These are phyloP conservation scores for Hypothenemus hampei DNA, from an alignment of 1,140 invertebrate species.

Conservation along the genomic window DNA sequence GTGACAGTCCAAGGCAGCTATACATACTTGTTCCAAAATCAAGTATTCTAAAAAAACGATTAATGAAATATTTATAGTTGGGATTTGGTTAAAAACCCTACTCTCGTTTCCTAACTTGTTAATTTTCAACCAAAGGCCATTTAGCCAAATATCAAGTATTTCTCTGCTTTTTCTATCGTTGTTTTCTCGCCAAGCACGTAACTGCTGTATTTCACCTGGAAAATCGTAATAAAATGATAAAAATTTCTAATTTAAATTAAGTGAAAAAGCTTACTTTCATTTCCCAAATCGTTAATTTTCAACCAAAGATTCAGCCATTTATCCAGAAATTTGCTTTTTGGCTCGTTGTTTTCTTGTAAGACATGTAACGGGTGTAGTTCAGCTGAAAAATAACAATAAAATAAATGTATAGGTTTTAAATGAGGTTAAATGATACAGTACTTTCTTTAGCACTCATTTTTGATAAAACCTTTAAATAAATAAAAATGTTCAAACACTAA, in stretches of 20 bases:
- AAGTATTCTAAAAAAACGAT: slow-evolving; percentile 67
- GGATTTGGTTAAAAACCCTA: slow-evolving; percentile 47
- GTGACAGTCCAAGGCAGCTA: slow-evolving; percentile 87
- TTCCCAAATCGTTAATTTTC: slow-evolving; percentile 76
- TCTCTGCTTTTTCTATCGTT: slow-evolving; percentile 84
- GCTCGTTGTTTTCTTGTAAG: slow-evolving; percentile 86
- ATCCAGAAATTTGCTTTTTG: slow-evolving; percentile 81
- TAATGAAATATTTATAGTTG: slow-evolving; percentile 12
- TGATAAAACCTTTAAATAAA: too few relatives aligned
- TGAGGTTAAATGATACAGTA: too few relatives aligned
- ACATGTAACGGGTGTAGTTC: too few relatives aligned
- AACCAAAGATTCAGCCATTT: slow-evolving; percentile 78
- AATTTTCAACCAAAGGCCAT: slow-evolving; percentile 64
- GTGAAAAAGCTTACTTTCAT: slow-evolving; percentile 92
- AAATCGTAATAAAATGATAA: too few relatives aligned
- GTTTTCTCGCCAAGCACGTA: slow-evolving; percentile 88
- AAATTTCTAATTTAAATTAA: too few relatives aligned
- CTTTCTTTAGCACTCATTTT: too few relatives aligned
- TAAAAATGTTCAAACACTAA: too few relatives aligned
- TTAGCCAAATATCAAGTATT: slow-evolving; percentile 82
- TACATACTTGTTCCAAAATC: slow-evolving; percentile 87
- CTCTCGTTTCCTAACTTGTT: slow-evolving; percentile 89
- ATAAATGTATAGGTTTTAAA: too few relatives aligned
- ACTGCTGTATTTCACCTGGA: slow-evolving; percentile 73
- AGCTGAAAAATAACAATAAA: too few relatives aligned